Evolutionary conservation across 2,888 invertebrate species (phyloP).

Genomic region (Mimachlamys varia): DNA sequence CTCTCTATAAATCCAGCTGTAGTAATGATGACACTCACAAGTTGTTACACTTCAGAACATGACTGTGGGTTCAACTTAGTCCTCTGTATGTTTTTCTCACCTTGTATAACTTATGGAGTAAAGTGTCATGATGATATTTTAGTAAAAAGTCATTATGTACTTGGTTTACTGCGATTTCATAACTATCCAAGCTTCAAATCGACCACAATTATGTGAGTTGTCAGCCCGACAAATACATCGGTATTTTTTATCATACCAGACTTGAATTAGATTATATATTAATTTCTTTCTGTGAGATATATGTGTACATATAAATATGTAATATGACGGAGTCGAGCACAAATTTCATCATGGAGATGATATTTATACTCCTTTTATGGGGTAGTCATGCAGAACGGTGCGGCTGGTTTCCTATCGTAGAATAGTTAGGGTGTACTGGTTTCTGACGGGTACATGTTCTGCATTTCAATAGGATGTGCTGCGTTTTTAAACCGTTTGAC

Average conservation of each 20-base stretch:
- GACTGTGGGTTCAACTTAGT: background rate
- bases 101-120: background rate
- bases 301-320: conserved; percentile 13
- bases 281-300: background rate
- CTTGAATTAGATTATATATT: background rate
- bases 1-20: too few relatives aligned
- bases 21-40: too few relatives aligned
- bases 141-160: background rate
- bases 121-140: background rate
- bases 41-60: too few relatives aligned
- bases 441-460: background rate
- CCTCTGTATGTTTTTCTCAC: background rate
- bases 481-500: conserved; percentile 29
- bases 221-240: background rate
- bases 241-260: background rate
- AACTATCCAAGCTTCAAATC: background rate
- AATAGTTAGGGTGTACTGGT: background rate
- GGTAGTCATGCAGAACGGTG: background rate
- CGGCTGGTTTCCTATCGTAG: background rate
- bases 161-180: background rate
- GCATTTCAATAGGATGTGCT: background rate
- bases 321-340: background rate
- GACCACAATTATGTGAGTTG: conserved; percentile 8
- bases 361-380: background rate
- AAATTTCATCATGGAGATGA: background rate